Percentiles rank a stretch among this genome's conserved stretches.
phyloP scores from a whole-genome alignment of 2,888 invertebrate species.

The Poecilus cupreus region DNA sequence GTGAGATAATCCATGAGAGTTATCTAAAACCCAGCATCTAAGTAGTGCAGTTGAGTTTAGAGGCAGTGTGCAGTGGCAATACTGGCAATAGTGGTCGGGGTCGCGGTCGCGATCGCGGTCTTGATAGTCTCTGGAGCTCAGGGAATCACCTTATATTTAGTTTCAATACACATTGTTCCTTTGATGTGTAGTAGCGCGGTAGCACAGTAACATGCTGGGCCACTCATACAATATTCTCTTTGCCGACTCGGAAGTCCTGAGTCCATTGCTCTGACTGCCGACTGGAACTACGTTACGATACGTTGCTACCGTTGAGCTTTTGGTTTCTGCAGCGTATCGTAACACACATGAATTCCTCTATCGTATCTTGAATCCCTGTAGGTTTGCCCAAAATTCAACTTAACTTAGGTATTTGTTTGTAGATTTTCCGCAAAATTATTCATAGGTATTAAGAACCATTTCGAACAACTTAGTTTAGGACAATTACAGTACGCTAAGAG shows the following conservation, averaged over 20 bases:
- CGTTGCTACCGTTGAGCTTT: background rate
- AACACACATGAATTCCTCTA: constrained; percentile 21
- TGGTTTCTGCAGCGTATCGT: background rate
- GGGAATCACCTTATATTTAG: constrained; percentile 68
- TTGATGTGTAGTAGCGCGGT: constrained; percentile 67
- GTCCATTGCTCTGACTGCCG: background rate
- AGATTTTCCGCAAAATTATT: background rate
- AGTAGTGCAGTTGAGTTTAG: too few species aligned
- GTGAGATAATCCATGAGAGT: too few species aligned
- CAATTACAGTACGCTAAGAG: too few species aligned
- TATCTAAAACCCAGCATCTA: too few species aligned
- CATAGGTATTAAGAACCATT: too few species aligned
- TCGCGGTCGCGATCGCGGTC: too few species aligned
- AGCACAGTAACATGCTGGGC: background rate
- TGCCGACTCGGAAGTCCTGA: constrained; percentile 60
- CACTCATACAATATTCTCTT: constrained; percentile 69
- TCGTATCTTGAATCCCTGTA: background rate
- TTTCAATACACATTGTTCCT: constrained; percentile 70
- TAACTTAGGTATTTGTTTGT: background rate
- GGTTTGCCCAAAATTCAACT: background rate
- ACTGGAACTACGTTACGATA: background rate
- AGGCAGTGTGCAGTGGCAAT: too few species aligned
- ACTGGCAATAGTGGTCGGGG: too few species aligned
- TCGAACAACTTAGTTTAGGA: too few species aligned
- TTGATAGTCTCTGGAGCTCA: background rate